Evolutionary conservation across 2,888 invertebrate genomes (phyloP), one percentile per base, ranked within the genome.

Genomic region (Choreutis nemorana): DNA sequence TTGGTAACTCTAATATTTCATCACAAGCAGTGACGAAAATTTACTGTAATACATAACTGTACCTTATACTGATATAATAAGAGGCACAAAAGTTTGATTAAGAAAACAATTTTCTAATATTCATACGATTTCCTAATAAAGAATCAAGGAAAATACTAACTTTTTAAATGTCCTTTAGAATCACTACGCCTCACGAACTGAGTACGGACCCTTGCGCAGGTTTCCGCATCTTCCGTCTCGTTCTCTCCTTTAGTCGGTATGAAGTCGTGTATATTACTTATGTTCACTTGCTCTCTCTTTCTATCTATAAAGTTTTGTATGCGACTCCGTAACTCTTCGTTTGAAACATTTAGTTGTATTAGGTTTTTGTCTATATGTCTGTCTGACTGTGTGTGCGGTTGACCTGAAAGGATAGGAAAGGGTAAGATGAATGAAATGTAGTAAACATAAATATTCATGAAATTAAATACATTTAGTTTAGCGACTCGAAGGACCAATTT

Each of bases 151-250:
- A 12, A 11, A 12, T n/a, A 54, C 56, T 55, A 64, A 91, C 91
- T 87, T 83, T 87, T 88, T 32, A 93, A 78, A 66, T 91, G 92
- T 39, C 91, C 87, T 53, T 87, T 90, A 0, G 88, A 87, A 50
- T 87, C 89, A 42, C 84, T 87, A 29, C 87, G 79, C 39, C 84
- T 86, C 3, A 87, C 77, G 34, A 91, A 82, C 41, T 85, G 82
- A 22, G 91, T 87, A 53, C 90, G 83, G 8, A 90, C 86, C 50
- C 93, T 73, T 1, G 93, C 92, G 65, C 93, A 93, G 1, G 84
- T 84, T 39, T 72, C 75, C 38, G 80, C 71, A 13, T 70, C 72
- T 31, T 79, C 75, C 26, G 62, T 58, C 42, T 54, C 57, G 36
- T 46, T 57, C 30, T 54, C 54, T 2, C 48, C 33, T 24, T 49